phyloP scores from a whole-genome alignment of 2,888 invertebrate genomes.

The Spatulosminthurus flaviceps region DNA sequence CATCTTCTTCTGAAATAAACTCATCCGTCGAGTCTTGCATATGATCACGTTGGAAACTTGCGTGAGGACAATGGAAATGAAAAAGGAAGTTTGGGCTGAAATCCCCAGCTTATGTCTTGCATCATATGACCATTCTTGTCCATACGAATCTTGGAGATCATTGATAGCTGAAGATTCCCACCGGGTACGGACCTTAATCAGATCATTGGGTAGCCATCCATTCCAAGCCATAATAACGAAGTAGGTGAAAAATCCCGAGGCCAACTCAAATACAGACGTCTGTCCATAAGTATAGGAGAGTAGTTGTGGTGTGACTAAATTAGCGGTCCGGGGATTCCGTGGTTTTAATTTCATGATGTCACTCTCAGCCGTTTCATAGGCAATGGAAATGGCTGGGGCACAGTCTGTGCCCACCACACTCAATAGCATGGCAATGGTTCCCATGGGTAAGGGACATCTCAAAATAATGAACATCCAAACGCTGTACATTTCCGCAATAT shows the following conservation, averaged over 20 bases:
- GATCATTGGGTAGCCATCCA: conserved; percentile 54
- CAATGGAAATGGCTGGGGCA: conserved; percentile 64
- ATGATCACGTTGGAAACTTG: conserved; percentile 61
- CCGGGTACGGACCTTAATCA: conserved; percentile 45
- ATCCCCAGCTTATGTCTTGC: conserved; percentile 52
- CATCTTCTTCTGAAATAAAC: conserved; percentile 65
- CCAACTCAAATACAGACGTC: conserved; percentile 56
- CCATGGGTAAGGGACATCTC: conserved; percentile 68
- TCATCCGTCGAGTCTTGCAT: conserved; percentile 60
- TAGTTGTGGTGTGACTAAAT: conserved; percentile 71
- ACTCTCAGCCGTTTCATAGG: conserved; percentile 77
- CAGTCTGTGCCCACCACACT: conserved; percentile 70
- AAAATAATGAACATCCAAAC: conserved; percentile 59
- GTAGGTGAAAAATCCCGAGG: conserved; percentile 57
- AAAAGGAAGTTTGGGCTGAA: conserved; percentile 59
- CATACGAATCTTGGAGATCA: conserved; percentile 59
- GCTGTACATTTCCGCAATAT: conserved; percentile 91
- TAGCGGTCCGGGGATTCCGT: conserved; percentile 73
- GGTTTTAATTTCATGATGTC: conserved; percentile 78
- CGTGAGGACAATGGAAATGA: conserved; percentile 58
- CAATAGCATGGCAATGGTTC: conserved; percentile 67
- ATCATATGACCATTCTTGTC: conserved; percentile 57
- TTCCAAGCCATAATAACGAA: conserved; percentile 56
- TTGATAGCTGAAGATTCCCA: conserved; percentile 58
- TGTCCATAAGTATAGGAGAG: conserved; percentile 60